Evolutionary conservation across 2,888 invertebrate genomes (phyloP).

Genomic region (Calameuta filiformis): DNA sequence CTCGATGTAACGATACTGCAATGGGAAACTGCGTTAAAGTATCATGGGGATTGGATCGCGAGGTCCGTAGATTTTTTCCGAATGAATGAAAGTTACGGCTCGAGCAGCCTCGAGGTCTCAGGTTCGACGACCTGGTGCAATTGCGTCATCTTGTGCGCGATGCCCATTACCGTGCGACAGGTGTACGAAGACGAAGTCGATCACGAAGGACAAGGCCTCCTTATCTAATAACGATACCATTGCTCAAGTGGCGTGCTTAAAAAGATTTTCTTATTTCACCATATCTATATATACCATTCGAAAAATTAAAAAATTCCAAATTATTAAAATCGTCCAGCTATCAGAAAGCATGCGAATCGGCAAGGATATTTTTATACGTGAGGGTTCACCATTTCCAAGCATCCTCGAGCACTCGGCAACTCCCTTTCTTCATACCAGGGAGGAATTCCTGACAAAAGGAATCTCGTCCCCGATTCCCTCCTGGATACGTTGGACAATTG

Average conservation of each 20-base stretch:
- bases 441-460: constrained; percentile 45
- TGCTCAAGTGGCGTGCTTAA: background rate
- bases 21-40: background rate
- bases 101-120: constrained; percentile 32
- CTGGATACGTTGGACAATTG: constrained; percentile 31
- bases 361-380: background rate
- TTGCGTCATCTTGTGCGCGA: constrained; percentile 39
- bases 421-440: constrained; percentile 19
- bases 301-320: too few species aligned
- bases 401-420: background rate
- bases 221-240: background rate
- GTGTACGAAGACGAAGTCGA: background rate
- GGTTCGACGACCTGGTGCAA: constrained; percentile 51
- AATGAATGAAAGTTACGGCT: constrained; percentile 44
- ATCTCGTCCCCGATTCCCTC: constrained; percentile 36
- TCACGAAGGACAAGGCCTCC: background rate
- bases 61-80: constrained; percentile 24
- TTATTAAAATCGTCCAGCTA: background rate
- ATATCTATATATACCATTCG: too few species aligned
- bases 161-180: background rate
- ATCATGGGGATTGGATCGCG: constrained; percentile 1
- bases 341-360: background rate
- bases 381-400: background rate
- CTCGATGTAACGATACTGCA: background rate
- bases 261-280: background rate